Evolutionary conservation across 2,797 vertebrate species (phyloP), one percentile per base, ranked within the genome.

Genomic region (Cottoperca gobio): DNA sequence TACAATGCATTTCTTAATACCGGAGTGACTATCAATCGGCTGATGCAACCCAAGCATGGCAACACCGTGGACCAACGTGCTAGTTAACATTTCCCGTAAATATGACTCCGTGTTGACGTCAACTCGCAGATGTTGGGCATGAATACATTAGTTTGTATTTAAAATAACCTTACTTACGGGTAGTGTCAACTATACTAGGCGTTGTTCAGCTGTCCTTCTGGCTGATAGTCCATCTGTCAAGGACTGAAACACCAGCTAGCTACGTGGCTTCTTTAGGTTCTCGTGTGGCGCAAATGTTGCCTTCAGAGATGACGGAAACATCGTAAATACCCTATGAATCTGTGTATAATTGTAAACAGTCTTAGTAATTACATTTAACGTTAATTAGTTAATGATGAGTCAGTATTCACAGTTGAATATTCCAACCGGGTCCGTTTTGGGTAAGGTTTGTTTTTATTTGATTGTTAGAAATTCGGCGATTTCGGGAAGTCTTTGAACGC

Each of bases 11-110:
- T 11, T 60, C 7, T 19, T 24, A 24, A 5, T 3, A 3, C 24
- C 6, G 13, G 21, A 2, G 26, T 35, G 14, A 9, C 6, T 49
- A 3, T 28, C 13, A 42, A 14, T 31, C 55, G 84, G 87, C 88
- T 90, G 90, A 90, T 82, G 88, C 88, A 91, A 90, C 83, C 64
- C 42, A 3, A 8, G 60, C 70, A 23, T 26, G 81, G 57, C 21
- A 8, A 23, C 59, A 75, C 45, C 46, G 50, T n/a, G 48, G 8
- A 9, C 13, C 3, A 14, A 13, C 23, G 10, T 14, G 26, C 39
- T 5, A 2, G 9, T 2, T 16, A 14, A 23, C 7, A 4, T 11
- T 19, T 50, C 24, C 66, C 45, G 64, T 61, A 74, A 79, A 23
- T 12, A 62, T n/a, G 63, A 53, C 4, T 43, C 70, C 61, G 45